phyloP scores from a whole-genome alignment of 2,797 vertebrate genomes.

The Sorex maritimensis region DNA sequence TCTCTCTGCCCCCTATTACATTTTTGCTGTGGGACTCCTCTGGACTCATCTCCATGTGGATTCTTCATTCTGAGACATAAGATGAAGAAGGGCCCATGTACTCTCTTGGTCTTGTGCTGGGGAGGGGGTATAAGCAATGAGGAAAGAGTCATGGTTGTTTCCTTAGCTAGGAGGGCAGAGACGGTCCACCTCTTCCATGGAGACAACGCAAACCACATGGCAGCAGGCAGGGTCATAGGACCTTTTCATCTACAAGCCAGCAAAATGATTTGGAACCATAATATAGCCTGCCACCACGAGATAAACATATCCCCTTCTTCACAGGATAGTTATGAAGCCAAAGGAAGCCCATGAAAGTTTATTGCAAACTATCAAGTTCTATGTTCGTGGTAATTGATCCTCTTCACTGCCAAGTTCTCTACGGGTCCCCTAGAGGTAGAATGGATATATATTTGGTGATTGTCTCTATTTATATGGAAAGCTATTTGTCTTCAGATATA shows the following conservation, averaged over 20 bases:
- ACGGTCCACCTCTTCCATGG: neutral
- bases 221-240: neutral
- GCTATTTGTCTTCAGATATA: conserved; percentile 66
- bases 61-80: neutral
- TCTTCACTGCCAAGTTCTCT: conserved; percentile 21
- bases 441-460: conserved; percentile 13
- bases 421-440: neutral
- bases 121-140: neutral
- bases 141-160: neutral
- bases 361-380: conserved; percentile 55
- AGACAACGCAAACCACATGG: neutral
- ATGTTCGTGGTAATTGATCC: conserved; percentile 3
- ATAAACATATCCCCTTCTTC: conserved; percentile 33
- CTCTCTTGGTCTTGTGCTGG: neutral
- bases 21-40: neutral
- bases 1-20: no score
- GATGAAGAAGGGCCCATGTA: neutral
- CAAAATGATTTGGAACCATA: conserved; percentile 27
- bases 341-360: conserved; percentile 51
- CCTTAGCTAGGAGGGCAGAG: neutral
- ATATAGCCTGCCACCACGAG: neutral
- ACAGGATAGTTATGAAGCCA: conserved; percentile 1
- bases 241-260: neutral
- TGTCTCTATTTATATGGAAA: conserved; percentile 67
- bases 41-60: neutral